Conservation (phyloP, 2,888 invertebrate species). For the Brassicogethes aeneus region DNA sequence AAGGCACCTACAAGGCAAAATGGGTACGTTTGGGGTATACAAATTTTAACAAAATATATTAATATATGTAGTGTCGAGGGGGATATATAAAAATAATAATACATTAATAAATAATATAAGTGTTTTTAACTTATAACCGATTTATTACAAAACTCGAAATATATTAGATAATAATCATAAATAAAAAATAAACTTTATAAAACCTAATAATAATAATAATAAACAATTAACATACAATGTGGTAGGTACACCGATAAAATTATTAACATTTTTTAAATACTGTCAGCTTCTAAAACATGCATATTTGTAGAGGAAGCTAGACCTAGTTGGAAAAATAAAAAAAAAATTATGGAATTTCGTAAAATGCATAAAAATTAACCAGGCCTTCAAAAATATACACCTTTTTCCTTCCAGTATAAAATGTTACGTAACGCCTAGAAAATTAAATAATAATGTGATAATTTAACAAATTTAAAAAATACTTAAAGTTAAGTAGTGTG, state of each 20-base stretch:
- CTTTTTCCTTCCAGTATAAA: too few species aligned
- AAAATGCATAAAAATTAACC: not conserved
- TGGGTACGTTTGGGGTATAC: too few species aligned
- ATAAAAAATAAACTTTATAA: slow-evolving; percentile 1
- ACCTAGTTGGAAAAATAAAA: not conserved
- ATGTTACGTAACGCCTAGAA: too few species aligned
- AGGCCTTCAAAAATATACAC: too few species aligned
- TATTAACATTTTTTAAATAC: not conserved
- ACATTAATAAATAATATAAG: not conserved
- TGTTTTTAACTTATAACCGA: not conserved
- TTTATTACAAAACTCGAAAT: not conserved
- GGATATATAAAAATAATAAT: not conserved
- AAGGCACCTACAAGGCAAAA: not conserved
- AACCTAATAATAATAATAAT: not conserved
- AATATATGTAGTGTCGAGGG: too few species aligned
- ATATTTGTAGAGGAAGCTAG: not conserved
- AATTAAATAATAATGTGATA: too few species aligned
- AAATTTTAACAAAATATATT: slow-evolving; percentile 1
- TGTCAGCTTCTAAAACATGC: not conserved
- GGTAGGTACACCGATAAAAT: not conserved
- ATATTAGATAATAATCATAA: not conserved
- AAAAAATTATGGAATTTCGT: not conserved
- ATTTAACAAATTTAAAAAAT: too few species aligned
- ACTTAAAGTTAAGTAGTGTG: too few species aligned
- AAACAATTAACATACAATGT: not conserved